Percentiles rank a stretch among this genome's conserved stretches.
These are phyloP conservation scores for Oligia fasciuncula DNA, from an alignment of 2,888 invertebrate species.

Conservation along the genomic window DNA sequence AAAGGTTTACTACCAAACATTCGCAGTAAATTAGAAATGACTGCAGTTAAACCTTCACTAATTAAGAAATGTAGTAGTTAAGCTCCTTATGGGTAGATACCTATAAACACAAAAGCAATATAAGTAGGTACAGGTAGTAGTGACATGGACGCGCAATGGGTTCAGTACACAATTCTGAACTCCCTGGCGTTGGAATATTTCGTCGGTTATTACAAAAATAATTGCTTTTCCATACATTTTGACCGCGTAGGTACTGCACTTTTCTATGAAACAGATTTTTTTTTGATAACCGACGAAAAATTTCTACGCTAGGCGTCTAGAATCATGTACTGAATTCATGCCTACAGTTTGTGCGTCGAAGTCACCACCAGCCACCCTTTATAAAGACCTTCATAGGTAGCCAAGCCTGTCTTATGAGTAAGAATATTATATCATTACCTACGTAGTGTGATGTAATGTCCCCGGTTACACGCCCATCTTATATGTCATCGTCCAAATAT, in stretches of 20 bases:
- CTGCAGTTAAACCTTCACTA: neutral
- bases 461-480: conserved; percentile 56
- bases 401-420: conserved; percentile 3
- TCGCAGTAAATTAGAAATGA: neutral
- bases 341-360: too few species aligned
- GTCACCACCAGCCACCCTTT: too few species aligned
- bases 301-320: too few species aligned
- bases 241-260: too few species aligned
- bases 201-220: too few species aligned
- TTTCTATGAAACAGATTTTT: too few species aligned
- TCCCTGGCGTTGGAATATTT: too few species aligned
- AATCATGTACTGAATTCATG: too few species aligned
- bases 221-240: too few species aligned
- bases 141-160: too few species aligned
- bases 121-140: neutral
- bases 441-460: conserved; percentile 64
- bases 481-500: conserved; percentile 70
- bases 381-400: neutral
- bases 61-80: neutral
- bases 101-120: neutral
- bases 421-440: neutral
- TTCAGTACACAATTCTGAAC: too few species aligned
- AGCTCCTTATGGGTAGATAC: neutral
- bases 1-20: conserved; percentile 13
- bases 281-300: too few species aligned